These are phyloP conservation scores for Trichomalopsis sarcophagae DNA, from an alignment of 1,140 invertebrate genomes.

Conservation along the genomic window DNA sequence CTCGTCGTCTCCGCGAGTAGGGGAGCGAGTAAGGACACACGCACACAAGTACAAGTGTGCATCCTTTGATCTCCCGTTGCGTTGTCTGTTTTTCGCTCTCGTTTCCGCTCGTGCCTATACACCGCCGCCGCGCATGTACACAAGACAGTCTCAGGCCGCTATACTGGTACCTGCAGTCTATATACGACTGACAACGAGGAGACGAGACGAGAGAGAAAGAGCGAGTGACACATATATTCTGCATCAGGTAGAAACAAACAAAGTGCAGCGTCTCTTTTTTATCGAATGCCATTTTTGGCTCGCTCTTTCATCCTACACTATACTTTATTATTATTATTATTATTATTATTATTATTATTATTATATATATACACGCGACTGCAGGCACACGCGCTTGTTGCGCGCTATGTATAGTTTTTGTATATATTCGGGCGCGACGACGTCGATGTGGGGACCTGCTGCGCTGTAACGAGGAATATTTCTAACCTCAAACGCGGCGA, in stretches of 20 bases:
- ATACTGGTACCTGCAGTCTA: not conserved
- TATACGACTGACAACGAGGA: not conserved
- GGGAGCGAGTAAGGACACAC: not conserved
- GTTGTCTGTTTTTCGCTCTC: too few species aligned
- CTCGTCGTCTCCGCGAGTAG: slow-evolving; percentile 25
- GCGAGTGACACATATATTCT: not conserved
- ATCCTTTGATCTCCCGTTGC: too few species aligned
- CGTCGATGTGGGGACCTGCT: too few species aligned
- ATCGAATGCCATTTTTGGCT: slow-evolving; percentile 17
- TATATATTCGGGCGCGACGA: too few species aligned
- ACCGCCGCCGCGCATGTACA: not conserved
- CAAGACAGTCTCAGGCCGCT: too few species aligned
- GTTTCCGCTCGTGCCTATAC: too few species aligned
- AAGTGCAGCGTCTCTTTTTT: not conserved
- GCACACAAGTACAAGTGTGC: not conserved
- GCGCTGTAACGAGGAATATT: not conserved
- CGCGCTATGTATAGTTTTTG: too few species aligned
- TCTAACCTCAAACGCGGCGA: slow-evolving; percentile 30
- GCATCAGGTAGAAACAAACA: not conserved
- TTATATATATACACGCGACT: too few species aligned
- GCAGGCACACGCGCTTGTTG: too few species aligned
- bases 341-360: too few species aligned
- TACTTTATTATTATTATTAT: too few species aligned
- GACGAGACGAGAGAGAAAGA: too few species aligned
- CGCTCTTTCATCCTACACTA: not conserved